Evolutionary conservation across 2,113 vertebrate species (phyloP).

Genomic region (Colaptes auratus): DNA sequence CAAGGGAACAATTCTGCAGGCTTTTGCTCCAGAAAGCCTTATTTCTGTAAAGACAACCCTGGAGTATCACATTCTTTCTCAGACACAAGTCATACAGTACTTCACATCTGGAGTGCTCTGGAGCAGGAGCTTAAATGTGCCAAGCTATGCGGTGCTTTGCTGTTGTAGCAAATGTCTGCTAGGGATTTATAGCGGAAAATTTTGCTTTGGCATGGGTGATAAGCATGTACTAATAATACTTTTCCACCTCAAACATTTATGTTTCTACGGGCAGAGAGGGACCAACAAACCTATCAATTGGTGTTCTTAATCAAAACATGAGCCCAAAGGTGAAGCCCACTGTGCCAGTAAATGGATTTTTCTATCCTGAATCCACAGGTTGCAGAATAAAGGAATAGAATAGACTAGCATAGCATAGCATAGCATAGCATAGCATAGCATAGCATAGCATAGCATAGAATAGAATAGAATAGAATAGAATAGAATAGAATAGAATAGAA

Average conservation of each 20-base stretch:
- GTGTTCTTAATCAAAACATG: neutral
- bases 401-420: no score
- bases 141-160: neutral
- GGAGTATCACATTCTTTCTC: neutral
- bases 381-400: slow-evolving; percentile 8
- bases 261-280: neutral
- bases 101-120: neutral
- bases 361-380: neutral
- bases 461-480: no score
- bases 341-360: neutral
- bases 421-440: no score
- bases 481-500: no score
- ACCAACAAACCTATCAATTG: neutral
- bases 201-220: neutral
- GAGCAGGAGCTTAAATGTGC: neutral
- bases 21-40: neutral
- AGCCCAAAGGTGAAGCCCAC: neutral
- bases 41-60: neutral
- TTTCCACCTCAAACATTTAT: neutral
- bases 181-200: neutral
- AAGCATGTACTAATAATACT: neutral
- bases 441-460: no score
- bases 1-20: neutral
- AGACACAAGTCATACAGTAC: neutral
- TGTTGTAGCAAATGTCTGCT: neutral